Conservation (phyloP, 2,888 invertebrate genomes). For the Ochropleura plecta region DNA sequence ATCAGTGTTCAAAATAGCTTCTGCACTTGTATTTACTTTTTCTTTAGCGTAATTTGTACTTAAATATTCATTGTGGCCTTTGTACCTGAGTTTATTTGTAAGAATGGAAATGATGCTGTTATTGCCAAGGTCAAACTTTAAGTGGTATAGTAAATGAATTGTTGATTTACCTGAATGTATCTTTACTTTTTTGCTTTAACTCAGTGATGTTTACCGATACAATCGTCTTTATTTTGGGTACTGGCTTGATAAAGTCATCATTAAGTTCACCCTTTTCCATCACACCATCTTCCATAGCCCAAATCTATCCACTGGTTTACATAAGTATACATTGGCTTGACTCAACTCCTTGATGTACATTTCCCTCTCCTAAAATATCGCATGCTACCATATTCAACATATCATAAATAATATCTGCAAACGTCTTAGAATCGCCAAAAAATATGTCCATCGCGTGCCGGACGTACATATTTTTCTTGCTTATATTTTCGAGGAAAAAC, state of each 20-base stretch:
- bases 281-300: background rate
- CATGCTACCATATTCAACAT: slow-evolving; percentile 8
- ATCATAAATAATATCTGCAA: slow-evolving; percentile 42
- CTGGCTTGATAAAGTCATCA: background rate
- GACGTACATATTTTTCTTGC: slow-evolving; percentile 46
- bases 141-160: slow-evolving; percentile 4
- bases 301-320: background rate
- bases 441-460: slow-evolving; percentile 48
- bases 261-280: too few species aligned
- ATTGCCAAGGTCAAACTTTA: slow-evolving; percentile 19
- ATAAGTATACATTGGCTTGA: background rate
- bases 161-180: slow-evolving; percentile 5
- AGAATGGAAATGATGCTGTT: slow-evolving; percentile 14
- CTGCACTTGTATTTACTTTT: slow-evolving; percentile 11
- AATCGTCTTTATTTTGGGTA: background rate
- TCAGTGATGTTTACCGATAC: background rate
- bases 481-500: slow-evolving; percentile 45
- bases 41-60: slow-evolving; percentile 20
- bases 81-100: slow-evolving; percentile 27
- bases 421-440: slow-evolving; percentile 44
- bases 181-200: background rate
- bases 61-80: slow-evolving; percentile 30
- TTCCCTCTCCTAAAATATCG: slow-evolving; percentile 9
- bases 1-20: slow-evolving; percentile 13
- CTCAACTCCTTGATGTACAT: background rate